Percentiles rank a stretch among this genome's conserved stretches.
phyloP scores from a whole-genome alignment of 2,888 invertebrate genomes.

The Drosophila paracracens region DNA sequence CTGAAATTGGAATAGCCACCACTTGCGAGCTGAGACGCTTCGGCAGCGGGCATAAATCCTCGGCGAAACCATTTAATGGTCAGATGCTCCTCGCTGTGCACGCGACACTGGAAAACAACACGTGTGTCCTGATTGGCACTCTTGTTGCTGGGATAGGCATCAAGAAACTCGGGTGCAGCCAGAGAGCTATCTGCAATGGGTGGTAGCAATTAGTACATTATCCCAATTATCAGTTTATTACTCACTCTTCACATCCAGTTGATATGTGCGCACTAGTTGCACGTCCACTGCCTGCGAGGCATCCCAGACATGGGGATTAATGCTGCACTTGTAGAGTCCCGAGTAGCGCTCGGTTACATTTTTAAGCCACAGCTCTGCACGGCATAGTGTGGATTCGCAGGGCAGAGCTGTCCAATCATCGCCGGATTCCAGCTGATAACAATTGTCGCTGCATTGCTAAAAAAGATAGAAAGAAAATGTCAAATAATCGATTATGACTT shows the following conservation, averaged over 20 bases:
- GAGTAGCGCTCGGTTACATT: conserved; percentile 84
- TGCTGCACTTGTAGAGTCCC: conserved; percentile 84
- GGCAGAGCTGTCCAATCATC: conserved; percentile 81
- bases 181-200: conserved; percentile 71
- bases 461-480: background rate
- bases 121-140: conserved; percentile 70
- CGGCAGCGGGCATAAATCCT: conserved; percentile 26
- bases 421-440: conserved; percentile 63
- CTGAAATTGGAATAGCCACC: conserved; percentile 69
- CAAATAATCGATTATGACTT: background rate
- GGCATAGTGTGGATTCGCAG: conserved; percentile 80
- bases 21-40: conserved; percentile 14
- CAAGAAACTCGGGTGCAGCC: conserved; percentile 81
- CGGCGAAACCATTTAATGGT: conserved; percentile 84
- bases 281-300: conserved; percentile 76
- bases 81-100: conserved; percentile 82
- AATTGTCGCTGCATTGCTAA: conserved; percentile 82
- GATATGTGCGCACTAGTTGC: conserved; percentile 83
- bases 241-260: conserved; percentile 83
- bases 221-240: background rate
- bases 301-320: conserved; percentile 78
- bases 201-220: background rate
- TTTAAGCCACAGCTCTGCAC: conserved; percentile 75
- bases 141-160: conserved; percentile 80
- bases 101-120: conserved; percentile 83